Evolutionary conservation across 2,888 invertebrate genomes (phyloP).

Genomic region (Drosophila subsilvestris): DNA sequence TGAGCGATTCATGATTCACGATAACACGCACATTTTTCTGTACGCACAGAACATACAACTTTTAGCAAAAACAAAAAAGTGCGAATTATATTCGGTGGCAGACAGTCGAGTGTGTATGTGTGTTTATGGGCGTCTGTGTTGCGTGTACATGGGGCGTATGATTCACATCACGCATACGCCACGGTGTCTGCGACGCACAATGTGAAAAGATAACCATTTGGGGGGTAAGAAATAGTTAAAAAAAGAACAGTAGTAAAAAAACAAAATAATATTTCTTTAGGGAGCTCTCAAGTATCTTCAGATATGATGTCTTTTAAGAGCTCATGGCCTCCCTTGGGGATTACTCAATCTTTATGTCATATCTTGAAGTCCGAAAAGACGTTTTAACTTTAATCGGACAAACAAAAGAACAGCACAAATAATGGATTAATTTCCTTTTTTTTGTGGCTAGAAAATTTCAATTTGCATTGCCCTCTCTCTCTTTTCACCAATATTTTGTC

Average conservation of each 20-base stretch:
- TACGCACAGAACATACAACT: slow-evolving; percentile 27
- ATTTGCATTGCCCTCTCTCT: slow-evolving; percentile 13
- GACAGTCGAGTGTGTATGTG: slow-evolving; percentile 44
- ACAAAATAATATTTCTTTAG: neutral
- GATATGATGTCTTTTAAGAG: neutral
- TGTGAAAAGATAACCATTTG: slow-evolving; percentile 15
- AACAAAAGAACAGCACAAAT: neutral
- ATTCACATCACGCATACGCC: slow-evolving; percentile 66
- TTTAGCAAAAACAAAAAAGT: slow-evolving; percentile 41
- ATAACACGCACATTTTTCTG: slow-evolving; percentile 62
- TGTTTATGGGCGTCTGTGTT: slow-evolving; percentile 9
- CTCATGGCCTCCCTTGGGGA: neutral
- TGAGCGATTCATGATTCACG: slow-evolving; percentile 53
- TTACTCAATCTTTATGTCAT: neutral
- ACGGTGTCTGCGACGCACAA: slow-evolving; percentile 58
- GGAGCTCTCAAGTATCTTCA: neutral
- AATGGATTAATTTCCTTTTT: neutral
- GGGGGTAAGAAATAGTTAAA: neutral
- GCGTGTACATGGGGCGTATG: slow-evolving; percentile 45
- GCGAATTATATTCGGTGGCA: slow-evolving; percentile 56
- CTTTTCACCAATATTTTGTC: slow-evolving; percentile 19
- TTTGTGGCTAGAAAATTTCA: neutral
- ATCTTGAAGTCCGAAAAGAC: neutral
- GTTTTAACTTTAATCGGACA: neutral
- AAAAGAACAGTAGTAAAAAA: neutral